Evolutionary conservation across 2,797 vertebrate species (phyloP), one percentile per base, ranked within the genome.

Genomic region (Chelon labrosus): DNA sequence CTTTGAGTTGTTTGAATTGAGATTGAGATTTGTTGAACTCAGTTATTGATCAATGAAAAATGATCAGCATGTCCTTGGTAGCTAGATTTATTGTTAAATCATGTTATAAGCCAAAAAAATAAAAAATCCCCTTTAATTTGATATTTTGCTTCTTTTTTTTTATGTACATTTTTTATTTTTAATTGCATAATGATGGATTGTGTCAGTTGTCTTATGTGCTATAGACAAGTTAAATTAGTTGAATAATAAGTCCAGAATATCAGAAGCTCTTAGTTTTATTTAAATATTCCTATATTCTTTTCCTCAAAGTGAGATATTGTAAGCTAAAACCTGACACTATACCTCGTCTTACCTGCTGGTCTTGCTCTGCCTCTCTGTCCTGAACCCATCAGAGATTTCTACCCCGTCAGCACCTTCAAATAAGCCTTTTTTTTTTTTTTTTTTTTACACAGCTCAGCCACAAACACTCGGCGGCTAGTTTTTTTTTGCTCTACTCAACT

Each of bases 381-480:
- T 65, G 53, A 77, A 44, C 39, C 61, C 35, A 5, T 55, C 38
- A 37, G 60, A 77, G 70, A 70, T 79, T 85, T 87, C 65, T 70
- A 20, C 64, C 47, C 37, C 46, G 72, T 89, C 85, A 85, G 73
- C 81, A 68, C 54, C 68, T 85, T 79, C 63, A 82, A 61, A 77
- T 82, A 81, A 75, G 75, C 61, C 49, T 65, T 31, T 66, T 37
- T 82, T 80, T 67, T 46, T 42, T 82, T 75, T 7, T 35, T 8
- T 35, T 35, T 75, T 64, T 74, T 61, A 79, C 86, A 83, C 77
- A 57, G 65, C 70, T 38, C 38, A 62, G 62, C 73, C 65, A 53
- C 39, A 47, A 7, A 17, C 16, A n/a, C 65, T 37, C 53, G 47
- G 51, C 59, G 79, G 74, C 73, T 64, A 71, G 59, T 46, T 74